Evolutionary conservation across 2,888 invertebrate genomes (phyloP).

Genomic region (Tenthredo livida): DNA sequence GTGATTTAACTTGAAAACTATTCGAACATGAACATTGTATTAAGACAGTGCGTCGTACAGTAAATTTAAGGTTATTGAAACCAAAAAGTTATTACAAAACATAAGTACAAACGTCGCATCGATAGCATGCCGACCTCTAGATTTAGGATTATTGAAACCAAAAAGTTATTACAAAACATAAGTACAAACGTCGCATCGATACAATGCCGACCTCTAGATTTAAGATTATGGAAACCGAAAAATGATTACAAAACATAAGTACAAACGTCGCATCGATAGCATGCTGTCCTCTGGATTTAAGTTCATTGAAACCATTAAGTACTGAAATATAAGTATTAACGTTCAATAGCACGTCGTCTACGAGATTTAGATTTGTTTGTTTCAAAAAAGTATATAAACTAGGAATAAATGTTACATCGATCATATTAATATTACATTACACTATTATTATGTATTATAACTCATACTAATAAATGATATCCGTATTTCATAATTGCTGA

Average conservation of each 20-base stretch:
- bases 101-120: too few species aligned
- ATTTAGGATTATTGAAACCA: neutral
- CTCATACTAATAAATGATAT: neutral
- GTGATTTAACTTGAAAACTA: too few species aligned
- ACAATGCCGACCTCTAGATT: neutral
- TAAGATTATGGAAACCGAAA: neutral
- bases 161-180: neutral
- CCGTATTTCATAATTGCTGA: neutral
- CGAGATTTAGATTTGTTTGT: neutral
- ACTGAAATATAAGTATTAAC: too few species aligned
- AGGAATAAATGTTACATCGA: neutral
- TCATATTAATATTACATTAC: neutral
- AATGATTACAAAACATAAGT: too few species aligned
- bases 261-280: too few species aligned
- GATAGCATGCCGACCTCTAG: neutral
- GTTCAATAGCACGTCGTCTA: too few species aligned
- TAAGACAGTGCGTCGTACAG: too few species aligned
- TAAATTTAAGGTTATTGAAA: too few species aligned
- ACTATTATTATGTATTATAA: neutral
- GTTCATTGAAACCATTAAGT: too few species aligned
- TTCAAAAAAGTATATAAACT: neutral
- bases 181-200: neutral
- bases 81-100: too few species aligned
- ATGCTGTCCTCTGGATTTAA: neutral
- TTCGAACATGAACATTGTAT: too few species aligned